Evolutionary conservation across 2,888 invertebrate genomes (phyloP).

Genomic region (Sphaerophoria rueppellii): DNA sequence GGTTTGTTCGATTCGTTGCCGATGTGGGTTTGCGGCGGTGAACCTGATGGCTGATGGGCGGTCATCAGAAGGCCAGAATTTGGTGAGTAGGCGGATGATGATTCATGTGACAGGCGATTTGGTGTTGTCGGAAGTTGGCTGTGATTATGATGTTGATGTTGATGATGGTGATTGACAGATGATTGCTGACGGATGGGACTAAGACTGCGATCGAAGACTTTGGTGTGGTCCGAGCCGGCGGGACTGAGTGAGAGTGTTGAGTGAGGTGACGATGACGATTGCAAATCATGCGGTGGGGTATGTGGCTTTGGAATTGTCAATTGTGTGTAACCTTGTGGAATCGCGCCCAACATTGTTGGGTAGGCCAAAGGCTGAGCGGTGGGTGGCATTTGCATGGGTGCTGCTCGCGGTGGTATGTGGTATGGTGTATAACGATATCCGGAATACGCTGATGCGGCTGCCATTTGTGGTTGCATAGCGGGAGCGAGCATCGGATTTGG

Average conservation of each 20-base stretch:
- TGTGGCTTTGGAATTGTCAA: constrained; percentile 80
- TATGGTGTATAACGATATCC: constrained; percentile 83
- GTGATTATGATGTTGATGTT: constrained; percentile 29
- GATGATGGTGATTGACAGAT: constrained; percentile 62
- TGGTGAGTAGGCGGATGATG: constrained; percentile 55
- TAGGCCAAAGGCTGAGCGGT: constrained; percentile 75
- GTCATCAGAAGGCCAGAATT: constrained; percentile 77
- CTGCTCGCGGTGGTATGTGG: constrained; percentile 83
- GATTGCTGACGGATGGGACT: constrained; percentile 76
- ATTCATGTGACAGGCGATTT: constrained; percentile 62
- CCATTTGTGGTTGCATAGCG: constrained; percentile 83
- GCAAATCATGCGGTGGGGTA: constrained; percentile 81
- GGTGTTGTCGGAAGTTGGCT: constrained; percentile 77
- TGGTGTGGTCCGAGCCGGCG: constrained; percentile 81
- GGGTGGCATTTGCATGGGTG: constrained; percentile 79
- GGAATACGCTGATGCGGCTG: constrained; percentile 77
- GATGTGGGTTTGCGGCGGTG: constrained; percentile 74
- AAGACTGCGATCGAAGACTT: constrained; percentile 80
- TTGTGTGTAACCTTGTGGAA: constrained; percentile 76
- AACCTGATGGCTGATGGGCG: constrained; percentile 75
- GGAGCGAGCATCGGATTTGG: constrained; percentile 84
- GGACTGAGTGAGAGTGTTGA: constrained; percentile 82
- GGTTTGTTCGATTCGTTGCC: constrained; percentile 82
- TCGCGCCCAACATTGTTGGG: constrained; percentile 76
- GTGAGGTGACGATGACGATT: constrained; percentile 81